Evolutionary conservation across 2,113 vertebrate species (phyloP), one percentile per base, ranked within the genome.

Genomic region (Setophaga coronata): DNA sequence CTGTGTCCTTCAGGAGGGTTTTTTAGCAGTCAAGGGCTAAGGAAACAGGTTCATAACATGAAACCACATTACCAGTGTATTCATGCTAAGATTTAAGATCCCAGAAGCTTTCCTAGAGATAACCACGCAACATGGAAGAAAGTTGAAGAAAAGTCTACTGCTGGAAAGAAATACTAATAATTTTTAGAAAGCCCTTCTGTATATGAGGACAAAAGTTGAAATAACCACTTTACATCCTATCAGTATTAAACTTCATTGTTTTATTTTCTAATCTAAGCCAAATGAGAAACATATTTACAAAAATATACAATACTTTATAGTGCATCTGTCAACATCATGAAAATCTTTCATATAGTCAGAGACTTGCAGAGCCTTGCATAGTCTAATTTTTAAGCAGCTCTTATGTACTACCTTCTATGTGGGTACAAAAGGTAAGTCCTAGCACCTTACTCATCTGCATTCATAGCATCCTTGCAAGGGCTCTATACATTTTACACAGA

Each of bases 1-100:
- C 12, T 0, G 0, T 11, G n/a, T 20, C 33, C 34, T 50, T 38
- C 47, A 45, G 9, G 0, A 25, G 16, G 3, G 3, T 3, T 40
- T 40, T 26, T 6, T 3, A 20, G 34, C 23, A 29, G 24, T 26
- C 18, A 36, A 40, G 7, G 34, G 18, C 38, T 58, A 71, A 74
- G 17, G 34, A 38, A 62, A 36, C 23, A 7, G 18, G 4, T 33
- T 45, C 43, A 76, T 8, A 69, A 72, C 25, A 6, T 1, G 3
- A 5, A 20, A 76, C 38, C 9, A 23, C 38, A 26, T 34, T 0
- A 70, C 21, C 38, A 25, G 28, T 36, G 85, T 53, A 53, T 14
- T 29, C 14, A 18, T 1, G 7, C 5, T 29, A 66, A 58, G 33
- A 66, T 31, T 77, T 29, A 77, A 87, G 12, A 89, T 33, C 6